A percentile compares a stretch with the other conserved stretches of the same genome.
phyloP scores from a whole-genome alignment of 2,888 invertebrate genomes.

The Reticulitermes lucifugus region DNA sequence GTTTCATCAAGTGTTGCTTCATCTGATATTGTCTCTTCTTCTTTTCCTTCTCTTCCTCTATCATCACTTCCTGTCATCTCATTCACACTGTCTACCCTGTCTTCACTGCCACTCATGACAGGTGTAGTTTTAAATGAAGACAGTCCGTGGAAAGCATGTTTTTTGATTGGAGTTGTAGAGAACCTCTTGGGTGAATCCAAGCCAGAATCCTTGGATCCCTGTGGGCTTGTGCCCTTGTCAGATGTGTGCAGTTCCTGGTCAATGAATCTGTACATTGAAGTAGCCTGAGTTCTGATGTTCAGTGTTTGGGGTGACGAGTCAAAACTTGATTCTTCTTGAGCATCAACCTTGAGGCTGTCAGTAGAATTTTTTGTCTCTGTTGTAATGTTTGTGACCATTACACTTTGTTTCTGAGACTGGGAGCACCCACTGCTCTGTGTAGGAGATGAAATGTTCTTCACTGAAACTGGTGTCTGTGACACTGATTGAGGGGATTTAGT shows the following conservation, averaged over 20 bases:
- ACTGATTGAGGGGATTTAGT: too few species aligned
- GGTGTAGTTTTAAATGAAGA: not conserved
- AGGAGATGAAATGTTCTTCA: not conserved
- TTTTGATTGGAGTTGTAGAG: not conserved
- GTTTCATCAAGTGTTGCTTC: not conserved
- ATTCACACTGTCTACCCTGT: not conserved
- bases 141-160: not conserved
- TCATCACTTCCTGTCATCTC: not conserved
- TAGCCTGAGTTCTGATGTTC: not conserved
- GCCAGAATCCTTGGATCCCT: conserved; percentile 41
- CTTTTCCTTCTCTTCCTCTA: not conserved
- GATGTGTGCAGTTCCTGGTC: not conserved
- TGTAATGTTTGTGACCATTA: not conserved
- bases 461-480: too few species aligned
- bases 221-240: not conserved
- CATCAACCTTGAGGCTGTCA: not conserved
- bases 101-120: not conserved
- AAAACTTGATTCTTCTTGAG: conserved; percentile 4
- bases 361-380: not conserved
- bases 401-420: not conserved
- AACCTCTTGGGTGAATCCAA: conserved; percentile 42
- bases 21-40: conserved; percentile 1
- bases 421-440: not conserved
- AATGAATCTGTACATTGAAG: conserved; percentile 13
- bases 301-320: not conserved